These are phyloP conservation scores for Lepidurus arcticus DNA, from an alignment of 1,140 invertebrate genomes.

Conservation along the genomic window DNA sequence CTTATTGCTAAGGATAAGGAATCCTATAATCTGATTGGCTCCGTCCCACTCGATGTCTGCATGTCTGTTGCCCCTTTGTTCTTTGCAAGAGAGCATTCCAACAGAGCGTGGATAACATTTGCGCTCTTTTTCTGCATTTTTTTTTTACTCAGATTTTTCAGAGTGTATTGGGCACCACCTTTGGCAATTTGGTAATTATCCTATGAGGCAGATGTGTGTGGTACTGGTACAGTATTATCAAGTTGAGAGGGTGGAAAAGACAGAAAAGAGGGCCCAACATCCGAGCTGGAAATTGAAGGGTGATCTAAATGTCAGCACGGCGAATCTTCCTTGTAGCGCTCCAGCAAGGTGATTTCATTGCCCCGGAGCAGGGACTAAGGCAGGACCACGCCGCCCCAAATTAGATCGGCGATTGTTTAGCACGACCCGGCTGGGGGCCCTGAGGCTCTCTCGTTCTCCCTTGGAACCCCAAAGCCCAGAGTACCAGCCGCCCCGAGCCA, in stretches of 20 bases:
- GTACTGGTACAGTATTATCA: not conserved
- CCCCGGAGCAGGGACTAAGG: not conserved
- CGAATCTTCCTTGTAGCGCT: not conserved
- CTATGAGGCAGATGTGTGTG: not conserved
- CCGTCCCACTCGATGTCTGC: not conserved
- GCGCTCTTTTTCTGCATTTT: too few species aligned
- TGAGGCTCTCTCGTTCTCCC: not conserved
- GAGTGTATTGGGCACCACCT: not conserved
- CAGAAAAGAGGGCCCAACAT: not conserved
- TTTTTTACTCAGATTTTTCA: too few species aligned
- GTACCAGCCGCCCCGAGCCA: not conserved
- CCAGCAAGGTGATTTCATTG: not conserved
- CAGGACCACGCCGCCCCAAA: constrained; percentile 9
- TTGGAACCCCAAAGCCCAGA: not conserved
- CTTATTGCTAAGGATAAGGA: not conserved
- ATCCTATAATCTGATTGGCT: not conserved
- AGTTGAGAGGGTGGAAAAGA: not conserved
- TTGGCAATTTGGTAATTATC: not conserved
- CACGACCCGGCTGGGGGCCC: not conserved
- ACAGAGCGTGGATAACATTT: not conserved
- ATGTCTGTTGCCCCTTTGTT: not conserved
- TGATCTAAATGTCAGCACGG: constrained; percentile 9
- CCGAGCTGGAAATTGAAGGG: constrained; percentile 16
- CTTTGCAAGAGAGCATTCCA: not conserved
- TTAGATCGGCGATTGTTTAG: constrained; percentile 13